Conservation (phyloP, 1,140 invertebrate genomes). For the Pararge aegeria region DNA sequence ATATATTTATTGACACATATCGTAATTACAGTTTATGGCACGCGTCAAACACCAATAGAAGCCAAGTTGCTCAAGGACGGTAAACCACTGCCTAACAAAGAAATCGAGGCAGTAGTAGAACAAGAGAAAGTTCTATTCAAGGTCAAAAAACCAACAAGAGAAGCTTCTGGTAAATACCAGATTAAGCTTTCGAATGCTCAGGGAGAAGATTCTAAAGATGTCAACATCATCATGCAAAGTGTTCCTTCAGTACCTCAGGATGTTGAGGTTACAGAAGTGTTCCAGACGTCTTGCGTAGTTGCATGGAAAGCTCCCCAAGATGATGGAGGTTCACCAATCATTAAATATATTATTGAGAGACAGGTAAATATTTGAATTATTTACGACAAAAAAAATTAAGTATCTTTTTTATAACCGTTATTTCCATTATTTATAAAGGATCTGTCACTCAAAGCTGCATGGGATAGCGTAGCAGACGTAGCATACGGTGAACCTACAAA, state of each 20-base stretch:
- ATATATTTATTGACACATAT: neutral
- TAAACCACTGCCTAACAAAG: conserved; percentile 90
- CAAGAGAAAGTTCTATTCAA: conserved; percentile 94
- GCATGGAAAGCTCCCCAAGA: conserved; percentile 95
- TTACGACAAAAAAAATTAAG: too few species aligned
- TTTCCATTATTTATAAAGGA: conserved; percentile 45
- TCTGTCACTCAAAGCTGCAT: conserved; percentile 84
- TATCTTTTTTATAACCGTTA: too few species aligned
- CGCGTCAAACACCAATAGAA: conserved; percentile 91
- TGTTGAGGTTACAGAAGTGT: conserved; percentile 95
- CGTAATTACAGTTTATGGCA: conserved; percentile 87
- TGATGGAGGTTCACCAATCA: conserved; percentile 94
- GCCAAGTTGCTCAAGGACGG: conserved; percentile 94
- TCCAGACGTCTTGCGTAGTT: conserved; percentile 94
- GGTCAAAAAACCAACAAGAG: conserved; percentile 92
- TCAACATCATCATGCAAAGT: conserved; percentile 92
- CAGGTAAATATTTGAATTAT: conserved; percentile 86
- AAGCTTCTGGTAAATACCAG: conserved; percentile 90
- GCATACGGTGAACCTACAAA: conserved; percentile 82
- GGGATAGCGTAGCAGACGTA: conserved; percentile 91
- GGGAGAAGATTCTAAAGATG: conserved; percentile 91
- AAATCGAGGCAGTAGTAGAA: conserved; percentile 92
- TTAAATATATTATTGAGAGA: conserved; percentile 96
- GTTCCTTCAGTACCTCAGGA: conserved; percentile 92
- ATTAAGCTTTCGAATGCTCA: conserved; percentile 93